A percentile compares a stretch with the other conserved stretches of the same genome.
Evolutionary conservation across 2,113 vertebrate genomes (phyloP).

Genomic region (Orthonyx spaldingii): DNA sequence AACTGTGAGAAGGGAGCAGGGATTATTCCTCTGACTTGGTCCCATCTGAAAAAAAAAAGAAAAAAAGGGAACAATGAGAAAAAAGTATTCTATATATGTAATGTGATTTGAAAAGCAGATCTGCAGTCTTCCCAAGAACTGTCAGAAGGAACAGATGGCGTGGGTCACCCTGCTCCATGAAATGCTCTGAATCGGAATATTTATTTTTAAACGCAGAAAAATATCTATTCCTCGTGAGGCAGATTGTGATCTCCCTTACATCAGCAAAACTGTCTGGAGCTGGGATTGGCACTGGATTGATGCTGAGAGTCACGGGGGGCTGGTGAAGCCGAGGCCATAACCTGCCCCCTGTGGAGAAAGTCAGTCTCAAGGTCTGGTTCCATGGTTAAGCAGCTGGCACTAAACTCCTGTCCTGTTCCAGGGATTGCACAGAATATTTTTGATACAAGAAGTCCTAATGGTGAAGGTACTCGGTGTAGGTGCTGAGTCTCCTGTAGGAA

Average conservation of each 20-base stretch:
- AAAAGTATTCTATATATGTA: neutral
- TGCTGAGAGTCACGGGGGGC: neutral
- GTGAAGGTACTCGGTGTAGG: neutral
- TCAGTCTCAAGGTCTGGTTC: neutral
- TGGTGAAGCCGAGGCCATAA: neutral
- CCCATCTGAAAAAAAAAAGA: neutral
- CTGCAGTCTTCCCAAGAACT: neutral
- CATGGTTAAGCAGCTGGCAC: neutral
- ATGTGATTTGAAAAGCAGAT: neutral
- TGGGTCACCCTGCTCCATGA: slow-evolving; percentile 40
- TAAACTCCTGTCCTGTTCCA: neutral
- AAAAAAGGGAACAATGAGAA: neutral
- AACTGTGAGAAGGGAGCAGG: neutral
- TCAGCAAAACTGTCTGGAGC: slow-evolving; percentile 39
- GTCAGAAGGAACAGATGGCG: slow-evolving; percentile 43
- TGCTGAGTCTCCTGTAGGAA: neutral
- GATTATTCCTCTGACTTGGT: neutral
- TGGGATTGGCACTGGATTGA: neutral
- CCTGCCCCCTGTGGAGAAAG: neutral
- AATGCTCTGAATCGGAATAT: slow-evolving; percentile 27
- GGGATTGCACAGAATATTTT: neutral
- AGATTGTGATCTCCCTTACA: slow-evolving; percentile 26
- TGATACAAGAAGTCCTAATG: neutral
- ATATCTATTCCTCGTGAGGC: neutral
- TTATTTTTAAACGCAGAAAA: slow-evolving; percentile 13